Base-by-base conservation (phyloP, 2,888 invertebrate genomes). In the Drosophila phalerata region DNA sequence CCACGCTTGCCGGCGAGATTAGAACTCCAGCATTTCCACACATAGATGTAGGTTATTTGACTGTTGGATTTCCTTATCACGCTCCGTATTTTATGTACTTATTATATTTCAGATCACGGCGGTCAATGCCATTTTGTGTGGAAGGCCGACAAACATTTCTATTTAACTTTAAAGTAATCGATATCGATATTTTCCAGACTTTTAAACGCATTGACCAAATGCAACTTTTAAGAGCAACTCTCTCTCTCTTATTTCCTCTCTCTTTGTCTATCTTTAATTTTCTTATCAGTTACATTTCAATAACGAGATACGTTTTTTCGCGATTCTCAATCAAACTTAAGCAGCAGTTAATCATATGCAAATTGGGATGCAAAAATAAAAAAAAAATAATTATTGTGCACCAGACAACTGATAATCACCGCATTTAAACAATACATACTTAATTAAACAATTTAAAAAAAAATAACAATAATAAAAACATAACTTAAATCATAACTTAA, bases 101-200 rank as follows among this genome's bases (percentile, higher is more conserved):
- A 74, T n/a, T n/a, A n/a, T n/a, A 37, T 65, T 60, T 17, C n/a
- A 6, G 28, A n/a, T 60, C 15, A 25, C 15, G 3, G 30, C 42
- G 42, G 58, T 58, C 70, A 53, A 57, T 51, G 55, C 34, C 49
- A 19, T 19, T 3, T 28, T 19, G 15, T 30, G 28, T 37, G 49
- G 32, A 60, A 63, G 61, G 67, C 37, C 49, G 5, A 58, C 62
- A 56, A 67, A 76, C 53, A 70, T 56, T 68, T 60, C 8, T 10
- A 61, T 25, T 69, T 53, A 1, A 37, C 25, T 11, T 58, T 17
- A 0, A 32, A 55, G 1, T 13, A 19, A 9, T 8, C 11, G 11
- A 42, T 19, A 42, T 19, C 17, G 45, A 13, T 9, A 45, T 0
- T 25, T 45, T 47, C 28, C 45, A 47, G 15, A 10, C 2, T 13